Evolutionary conservation across 2,797 vertebrate species (phyloP).

Genomic region (Dallia pectoralis): DNA sequence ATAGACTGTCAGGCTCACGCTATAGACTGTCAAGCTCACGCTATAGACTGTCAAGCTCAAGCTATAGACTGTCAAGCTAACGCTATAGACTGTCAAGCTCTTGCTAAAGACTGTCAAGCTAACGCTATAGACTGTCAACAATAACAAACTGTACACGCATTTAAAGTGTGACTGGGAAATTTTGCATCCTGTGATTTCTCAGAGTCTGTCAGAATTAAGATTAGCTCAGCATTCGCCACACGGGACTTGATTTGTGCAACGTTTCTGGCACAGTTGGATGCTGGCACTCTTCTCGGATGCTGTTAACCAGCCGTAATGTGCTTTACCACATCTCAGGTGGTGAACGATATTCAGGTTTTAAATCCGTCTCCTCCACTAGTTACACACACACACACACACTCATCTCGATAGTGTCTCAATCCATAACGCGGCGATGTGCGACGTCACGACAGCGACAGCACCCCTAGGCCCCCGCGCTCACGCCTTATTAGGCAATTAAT

Average conservation of each 20-base stretch:
- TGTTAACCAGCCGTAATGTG: background rate
- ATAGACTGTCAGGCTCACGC: background rate
- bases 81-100: background rate
- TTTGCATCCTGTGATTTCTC: background rate
- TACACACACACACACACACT: background rate
- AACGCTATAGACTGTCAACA: background rate
- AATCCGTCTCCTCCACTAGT: background rate
- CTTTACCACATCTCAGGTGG: background rate
- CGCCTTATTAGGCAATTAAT: constrained; percentile 31
- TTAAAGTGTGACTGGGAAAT: background rate
- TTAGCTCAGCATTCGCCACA: background rate
- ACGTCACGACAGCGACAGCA: background rate
- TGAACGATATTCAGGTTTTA: background rate
- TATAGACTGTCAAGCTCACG: background rate
- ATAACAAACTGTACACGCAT: background rate
- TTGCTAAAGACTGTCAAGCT: background rate
- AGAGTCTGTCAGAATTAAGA: background rate
- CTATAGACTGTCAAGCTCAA: background rate
- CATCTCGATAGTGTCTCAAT: background rate
- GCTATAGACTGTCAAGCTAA: too few species aligned
- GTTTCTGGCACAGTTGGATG: background rate
- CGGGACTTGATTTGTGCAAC: background rate
- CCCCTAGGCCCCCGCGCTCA: constrained; percentile 20
- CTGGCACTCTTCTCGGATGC: background rate
- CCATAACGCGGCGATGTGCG: background rate